These are phyloP conservation scores for Nymphicus hollandicus DNA, from an alignment of 2,113 vertebrate species.

Conservation along the genomic window DNA sequence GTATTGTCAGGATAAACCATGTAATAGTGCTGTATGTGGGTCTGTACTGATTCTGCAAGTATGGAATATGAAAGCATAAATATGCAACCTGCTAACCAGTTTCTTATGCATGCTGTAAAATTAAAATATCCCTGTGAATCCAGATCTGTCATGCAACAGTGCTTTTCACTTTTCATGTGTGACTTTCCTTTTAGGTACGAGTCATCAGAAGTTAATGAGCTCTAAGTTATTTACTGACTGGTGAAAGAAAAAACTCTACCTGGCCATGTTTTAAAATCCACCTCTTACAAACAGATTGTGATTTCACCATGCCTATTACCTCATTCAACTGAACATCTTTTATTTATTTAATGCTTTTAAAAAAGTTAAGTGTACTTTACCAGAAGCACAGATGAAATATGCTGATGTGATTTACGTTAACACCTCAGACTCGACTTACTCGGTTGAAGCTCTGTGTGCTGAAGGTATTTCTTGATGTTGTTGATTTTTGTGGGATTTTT, in stretches of 20 bases:
- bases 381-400: background rate
- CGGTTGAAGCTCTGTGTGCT: background rate
- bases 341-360: background rate
- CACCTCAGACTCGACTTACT: background rate
- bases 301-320: background rate
- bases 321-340: background rate
- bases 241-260: background rate
- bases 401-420: background rate
- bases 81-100: background rate
- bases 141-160: background rate
- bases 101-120: constrained; percentile 10
- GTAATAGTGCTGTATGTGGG: constrained; percentile 22
- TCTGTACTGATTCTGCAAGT: background rate
- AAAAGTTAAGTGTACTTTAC: background rate
- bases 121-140: background rate
- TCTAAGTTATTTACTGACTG: background rate
- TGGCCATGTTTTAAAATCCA: background rate
- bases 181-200: background rate
- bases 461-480: background rate
- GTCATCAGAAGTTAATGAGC: background rate
- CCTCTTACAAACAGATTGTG: background rate
- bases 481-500: background rate
- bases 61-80: background rate
- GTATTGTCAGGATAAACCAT: constrained; percentile 51
- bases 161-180: background rate